Evolutionary conservation across 2,888 invertebrate species (phyloP), one percentile per base, ranked within the genome.

Genomic region (Caenorhabditis doughertyi): DNA sequence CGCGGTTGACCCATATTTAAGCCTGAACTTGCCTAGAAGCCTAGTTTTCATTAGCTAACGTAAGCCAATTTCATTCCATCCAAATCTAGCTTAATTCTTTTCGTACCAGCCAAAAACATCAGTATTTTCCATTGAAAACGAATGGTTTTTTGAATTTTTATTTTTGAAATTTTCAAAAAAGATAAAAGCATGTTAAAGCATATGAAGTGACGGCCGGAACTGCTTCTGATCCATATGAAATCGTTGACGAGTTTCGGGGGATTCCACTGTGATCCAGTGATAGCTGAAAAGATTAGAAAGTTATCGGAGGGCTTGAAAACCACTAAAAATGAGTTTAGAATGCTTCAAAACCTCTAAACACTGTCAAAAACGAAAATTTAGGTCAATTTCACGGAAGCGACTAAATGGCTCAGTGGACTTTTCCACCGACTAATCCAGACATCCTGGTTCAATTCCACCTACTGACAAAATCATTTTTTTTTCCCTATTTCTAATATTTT

Each of bases 251-350:
- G 85, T 84, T 42, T 83, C 76, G 25, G 62, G 25, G 29, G 82
- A 76, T 49, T 85, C 84, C n/a, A 91, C 83, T 2, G 86, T 62
- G 2, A 91, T 80, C 91, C 91, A 91, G 74, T 90, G 90, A 60
- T 91, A 91, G 51, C 91, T 85, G 71, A 39, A 84, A 73, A n/a
- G n/a, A n/a, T n/a, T n/a, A 18, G 7, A 18, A n/a, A 32, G 3
- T 21, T n/a, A 3, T 16, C n/a, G 68, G 9, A 13, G 2, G 32
- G 32, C 32, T 9, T 32, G 32, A 32, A 32, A 32, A n/a, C 32
- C 9, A 32, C 9, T 9, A 32, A 32, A 32, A 32, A 32, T 32
- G 32, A 32, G 32, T 32, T 32, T 9, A 9, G 32, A 9, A 32
- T 9, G 4, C 32, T 32, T 9, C 32, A 32, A 32, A 32, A 32